Base-by-base conservation (phyloP, 1,140 invertebrate species). In the Dufourea novaeangliae region DNA sequence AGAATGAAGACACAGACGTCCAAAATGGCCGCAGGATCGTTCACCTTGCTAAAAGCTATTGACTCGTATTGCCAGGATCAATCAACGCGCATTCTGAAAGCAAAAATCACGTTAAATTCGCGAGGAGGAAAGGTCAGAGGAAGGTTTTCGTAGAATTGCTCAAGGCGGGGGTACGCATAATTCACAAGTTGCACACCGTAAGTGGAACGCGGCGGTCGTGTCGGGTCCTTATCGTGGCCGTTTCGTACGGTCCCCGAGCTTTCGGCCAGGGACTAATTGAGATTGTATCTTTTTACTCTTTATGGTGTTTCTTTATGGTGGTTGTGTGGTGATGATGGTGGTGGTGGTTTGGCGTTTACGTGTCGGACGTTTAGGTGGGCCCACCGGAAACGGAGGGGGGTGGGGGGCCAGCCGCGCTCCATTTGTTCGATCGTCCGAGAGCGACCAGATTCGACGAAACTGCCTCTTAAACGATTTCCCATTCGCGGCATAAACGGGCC, bases 281-380 rank as follows among this genome's bases (percentile, higher is more conserved):
- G 84, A 85, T 82, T 75, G 76, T 85, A 85, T 85, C 79, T 85
- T 61, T 64, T 64, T 27, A 29, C 44, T 84, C 78, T 81, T 85
- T 81, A 85, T 63, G 83, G 77, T 34, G 20, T 62, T 79, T 79
- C 52, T 50, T 50, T 50, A 50, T 50, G 46, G 46, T 22, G 46
- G 46, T 50, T 50, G 3, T 3, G 34, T 8, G 39, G 46, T 54
- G 41, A 37, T 59, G 27, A 34, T 34, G 59, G 34, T 44, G 22
- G 25, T 22, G 39, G 76, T 61, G 57, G 76, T 78, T 82, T 72
- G 64, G 8, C 41, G 14, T n/a, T n/a, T n/a, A n/a, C n/a, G n/a
- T n/a, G n/a, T n/a, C n/a, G 22, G 46, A 12, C 63, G 41, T 50
- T 50, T 50, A 66, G 63, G 27, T 4, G 25, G 25, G 4, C 34